Percentiles rank a stretch among this genome's conserved stretches.
phyloP scores from a whole-genome alignment of 2,797 vertebrate genomes.

The Phrynocephalus vlangalii region DNA sequence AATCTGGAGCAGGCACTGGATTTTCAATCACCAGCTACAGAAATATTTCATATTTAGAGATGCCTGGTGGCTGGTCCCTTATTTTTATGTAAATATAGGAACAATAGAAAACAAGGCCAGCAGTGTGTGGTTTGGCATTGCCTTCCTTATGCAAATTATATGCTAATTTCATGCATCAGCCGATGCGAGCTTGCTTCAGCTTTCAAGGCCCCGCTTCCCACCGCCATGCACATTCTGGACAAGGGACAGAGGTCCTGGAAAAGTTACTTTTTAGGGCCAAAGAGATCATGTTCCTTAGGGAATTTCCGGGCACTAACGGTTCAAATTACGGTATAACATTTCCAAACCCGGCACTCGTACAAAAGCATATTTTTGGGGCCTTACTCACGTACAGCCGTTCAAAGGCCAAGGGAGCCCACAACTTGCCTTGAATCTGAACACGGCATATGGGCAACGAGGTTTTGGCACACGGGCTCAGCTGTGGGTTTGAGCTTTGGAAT shows the following conservation, averaged over 20 bases:
- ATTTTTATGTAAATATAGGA: not conserved
- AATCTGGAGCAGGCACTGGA: not conserved
- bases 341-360: not conserved
- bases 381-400: not conserved
- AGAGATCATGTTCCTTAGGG: too few species aligned
- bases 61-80: not conserved
- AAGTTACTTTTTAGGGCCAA: too few species aligned
- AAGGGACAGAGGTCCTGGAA: not conserved
- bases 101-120: not conserved
- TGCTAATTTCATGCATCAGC: not conserved
- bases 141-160: not conserved
- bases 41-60: not conserved
- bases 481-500: conserved; percentile 1
- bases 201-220: too few species aligned
- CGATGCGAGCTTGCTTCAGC: not conserved
- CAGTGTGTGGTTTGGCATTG: not conserved
- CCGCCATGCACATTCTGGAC: not conserved
- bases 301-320: too few species aligned
- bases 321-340: too few species aligned
- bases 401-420: not conserved
- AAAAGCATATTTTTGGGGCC: not conserved
- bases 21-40: not conserved
- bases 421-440: not conserved
- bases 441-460: not conserved
- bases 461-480: not conserved